Base-by-base conservation (phyloP, 2,888 invertebrate genomes). In the Alitta virens region DNA sequence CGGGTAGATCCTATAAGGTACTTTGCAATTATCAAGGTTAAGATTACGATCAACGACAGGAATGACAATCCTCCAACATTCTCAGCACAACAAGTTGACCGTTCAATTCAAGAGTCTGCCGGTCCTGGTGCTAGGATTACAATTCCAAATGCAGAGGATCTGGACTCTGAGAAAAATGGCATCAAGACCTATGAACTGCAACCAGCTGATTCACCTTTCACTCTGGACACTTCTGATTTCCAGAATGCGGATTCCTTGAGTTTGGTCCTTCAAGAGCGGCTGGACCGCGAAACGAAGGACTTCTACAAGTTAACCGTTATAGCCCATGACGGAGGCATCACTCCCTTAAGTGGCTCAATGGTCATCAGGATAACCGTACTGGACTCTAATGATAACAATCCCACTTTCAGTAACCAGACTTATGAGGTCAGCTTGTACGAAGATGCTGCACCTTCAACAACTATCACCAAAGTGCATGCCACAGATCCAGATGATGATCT, bases 21-120 rank as follows among this genome's bases (percentile, higher is more conserved):
- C 52, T 68, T 72, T 12, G 60, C 68, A 38, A 63, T 74, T 12
- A 67, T 78, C 46, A 69, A 72, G 33, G 69, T 77, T 14, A 71
- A 69, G 18, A 64, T 79, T 14, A 68, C 69, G 53, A 65, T 79
- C n/a, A 63, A 72, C 24, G 79, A 79, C 65, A 70, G 75, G 16
- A 79, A 79, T 65, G 79, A 79, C 61, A 74, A 79, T 67, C 56
- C 72, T 23, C 79, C 79, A 5, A 61, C 60, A 18, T 79, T 78
- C 65, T 62, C 68, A 2, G 52, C 46, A 12, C 43, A 60, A 16
- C 55, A 54, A 12, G 25, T 56, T 16, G 33, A 51, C 51, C 23
- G 64, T n/a, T 27, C 49, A 5, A 42, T 68, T 14, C 26, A 56
- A 5, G 68, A 68, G 61, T 59, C 60, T 2, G 56, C 67, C 9